These are phyloP conservation scores for Enteromius anoplus DNA, from an alignment of 2,797 vertebrate genomes.

Conservation along the genomic window DNA sequence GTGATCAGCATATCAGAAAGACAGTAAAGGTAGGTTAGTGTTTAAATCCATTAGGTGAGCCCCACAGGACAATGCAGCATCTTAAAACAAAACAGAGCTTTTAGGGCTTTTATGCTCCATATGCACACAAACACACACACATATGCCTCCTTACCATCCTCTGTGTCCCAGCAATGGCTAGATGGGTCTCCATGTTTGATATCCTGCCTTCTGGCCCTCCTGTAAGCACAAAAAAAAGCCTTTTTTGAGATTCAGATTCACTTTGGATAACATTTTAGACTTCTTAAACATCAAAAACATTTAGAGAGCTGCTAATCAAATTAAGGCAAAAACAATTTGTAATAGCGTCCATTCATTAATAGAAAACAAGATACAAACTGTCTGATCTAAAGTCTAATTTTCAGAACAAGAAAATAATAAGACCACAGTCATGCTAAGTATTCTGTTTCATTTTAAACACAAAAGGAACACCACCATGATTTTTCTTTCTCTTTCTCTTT, in stretches of 20 bases:
- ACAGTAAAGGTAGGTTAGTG: slow-evolving; percentile 13
- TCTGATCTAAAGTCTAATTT: neutral
- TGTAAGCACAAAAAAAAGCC: slow-evolving; percentile 64
- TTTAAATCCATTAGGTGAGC: slow-evolving; percentile 46
- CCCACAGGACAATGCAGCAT: slow-evolving; percentile 49
- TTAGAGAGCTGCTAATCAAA: neutral
- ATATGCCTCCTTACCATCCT: slow-evolving; percentile 84
- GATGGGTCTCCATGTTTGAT: slow-evolving; percentile 95
- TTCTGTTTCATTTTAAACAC: neutral
- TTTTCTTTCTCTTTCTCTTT: neutral
- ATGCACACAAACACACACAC: slow-evolving; percentile 57
- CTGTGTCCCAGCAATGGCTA: slow-evolving; percentile 93
- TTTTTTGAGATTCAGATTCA: neutral
- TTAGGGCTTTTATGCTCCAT: slow-evolving; percentile 46
- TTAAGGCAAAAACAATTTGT: neutral
- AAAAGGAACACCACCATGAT: neutral
- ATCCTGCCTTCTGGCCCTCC: slow-evolving; percentile 95
- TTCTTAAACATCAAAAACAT: neutral
- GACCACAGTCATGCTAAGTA: neutral
- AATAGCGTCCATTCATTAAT: neutral
- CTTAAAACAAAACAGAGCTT: slow-evolving; percentile 46
- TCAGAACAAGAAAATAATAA: neutral
- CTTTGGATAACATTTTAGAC: neutral
- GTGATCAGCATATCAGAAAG: slow-evolving; percentile 52
- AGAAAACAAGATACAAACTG: neutral